These are phyloP conservation scores for Ovis canadensis DNA, from an alignment of 2,113 vertebrate species.

Conservation along the genomic window DNA sequence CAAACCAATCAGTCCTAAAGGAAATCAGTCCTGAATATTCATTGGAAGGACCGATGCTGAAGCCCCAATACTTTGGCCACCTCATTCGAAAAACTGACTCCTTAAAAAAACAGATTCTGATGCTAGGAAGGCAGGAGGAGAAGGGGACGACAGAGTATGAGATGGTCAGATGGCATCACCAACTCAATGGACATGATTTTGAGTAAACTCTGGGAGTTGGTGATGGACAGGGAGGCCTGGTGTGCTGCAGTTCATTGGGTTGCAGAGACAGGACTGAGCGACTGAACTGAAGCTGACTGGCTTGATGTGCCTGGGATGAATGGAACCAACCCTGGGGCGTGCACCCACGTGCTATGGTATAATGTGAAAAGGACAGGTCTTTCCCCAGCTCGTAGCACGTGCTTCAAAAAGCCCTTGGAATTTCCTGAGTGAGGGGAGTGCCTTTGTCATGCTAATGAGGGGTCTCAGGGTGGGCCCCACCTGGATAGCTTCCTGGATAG, in stretches of 20 bases:
- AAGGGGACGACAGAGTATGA: background rate
- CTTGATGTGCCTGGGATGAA: background rate
- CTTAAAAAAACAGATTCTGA: background rate
- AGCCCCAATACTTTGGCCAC: background rate
- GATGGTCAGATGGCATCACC: background rate
- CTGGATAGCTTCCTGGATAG: background rate
- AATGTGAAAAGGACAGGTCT: background rate
- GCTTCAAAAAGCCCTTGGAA: background rate
- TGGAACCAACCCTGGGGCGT: background rate
- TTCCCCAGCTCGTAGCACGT: background rate
- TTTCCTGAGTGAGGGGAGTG: background rate
- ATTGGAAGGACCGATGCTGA: background rate
- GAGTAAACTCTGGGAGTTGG: background rate
- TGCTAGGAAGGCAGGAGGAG: background rate
- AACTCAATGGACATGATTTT: background rate
- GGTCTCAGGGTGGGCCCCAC: background rate
- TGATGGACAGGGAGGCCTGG: background rate
- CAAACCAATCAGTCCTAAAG: background rate
- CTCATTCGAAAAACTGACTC: background rate
- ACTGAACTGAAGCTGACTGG: background rate
- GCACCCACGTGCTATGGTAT: no score
- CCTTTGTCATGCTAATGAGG: background rate
- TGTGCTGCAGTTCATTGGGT: background rate
- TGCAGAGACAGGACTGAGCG: background rate
- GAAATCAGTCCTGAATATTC: background rate